Percentiles rank a stretch among this genome's conserved stretches.
Conservation (phyloP, 2,113 vertebrate genomes). For the Seriola quinqueradiata region DNA sequence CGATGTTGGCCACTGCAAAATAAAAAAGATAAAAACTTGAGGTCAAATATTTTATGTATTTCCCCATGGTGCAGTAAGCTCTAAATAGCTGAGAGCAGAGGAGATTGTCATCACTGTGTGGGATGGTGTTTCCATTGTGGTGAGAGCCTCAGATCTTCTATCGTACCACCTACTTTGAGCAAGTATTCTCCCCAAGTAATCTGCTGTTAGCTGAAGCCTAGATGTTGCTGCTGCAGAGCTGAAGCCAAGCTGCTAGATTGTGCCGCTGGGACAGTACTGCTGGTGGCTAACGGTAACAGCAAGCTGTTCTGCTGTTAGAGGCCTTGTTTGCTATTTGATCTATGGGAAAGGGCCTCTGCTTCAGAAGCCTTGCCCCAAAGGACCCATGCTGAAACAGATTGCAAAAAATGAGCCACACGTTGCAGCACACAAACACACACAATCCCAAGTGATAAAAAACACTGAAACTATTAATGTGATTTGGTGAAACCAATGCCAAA, state of each 20-base stretch:
- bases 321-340: slow-evolving; percentile 77
- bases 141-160: slow-evolving; percentile 30
- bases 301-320: slow-evolving; percentile 73
- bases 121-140: neutral
- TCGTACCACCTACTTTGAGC: slow-evolving; percentile 43
- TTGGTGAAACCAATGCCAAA: slow-evolving; percentile 32
- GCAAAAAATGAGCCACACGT: slow-evolving; percentile 67
- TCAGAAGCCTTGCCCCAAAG: slow-evolving; percentile 71
- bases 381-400: slow-evolving; percentile 77
- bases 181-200: slow-evolving; percentile 58
- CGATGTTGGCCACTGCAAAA: slow-evolving; percentile 2
- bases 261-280: slow-evolving; percentile 68
- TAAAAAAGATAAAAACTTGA: slow-evolving; percentile 6
- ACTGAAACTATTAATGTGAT: slow-evolving; percentile 39
- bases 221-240: slow-evolving; percentile 56
- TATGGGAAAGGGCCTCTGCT: slow-evolving; percentile 70
- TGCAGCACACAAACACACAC: slow-evolving; percentile 30
- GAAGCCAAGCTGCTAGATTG: slow-evolving; percentile 68
- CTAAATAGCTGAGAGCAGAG: slow-evolving; percentile 43
- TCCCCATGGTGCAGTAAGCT: slow-evolving; percentile 25
- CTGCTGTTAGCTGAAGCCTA: slow-evolving; percentile 52
- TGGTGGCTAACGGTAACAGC: slow-evolving; percentile 74
- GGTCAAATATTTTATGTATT: slow-evolving; percentile 35
- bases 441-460: slow-evolving; percentile 48
- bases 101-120: slow-evolving; percentile 40